Evolutionary conservation across 1,140 invertebrate species (phyloP).

Genomic region (Drosophila bocki): DNA sequence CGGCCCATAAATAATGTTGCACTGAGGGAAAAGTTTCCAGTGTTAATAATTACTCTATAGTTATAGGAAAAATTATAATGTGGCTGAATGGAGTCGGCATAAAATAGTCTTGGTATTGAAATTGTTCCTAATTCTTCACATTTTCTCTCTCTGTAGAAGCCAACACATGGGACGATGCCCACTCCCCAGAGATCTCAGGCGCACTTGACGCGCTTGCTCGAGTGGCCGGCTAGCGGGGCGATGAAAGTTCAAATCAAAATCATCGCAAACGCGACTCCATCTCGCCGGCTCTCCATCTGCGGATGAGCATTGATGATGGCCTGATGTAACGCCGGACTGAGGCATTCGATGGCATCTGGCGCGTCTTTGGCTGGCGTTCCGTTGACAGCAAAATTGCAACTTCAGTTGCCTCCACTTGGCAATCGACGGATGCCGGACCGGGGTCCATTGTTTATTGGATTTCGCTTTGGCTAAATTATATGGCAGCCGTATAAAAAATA

Average conservation of each 20-base stretch:
- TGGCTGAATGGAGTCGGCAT: too few relatives aligned
- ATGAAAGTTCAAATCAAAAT: conserved; percentile 60
- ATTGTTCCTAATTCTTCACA: background rate
- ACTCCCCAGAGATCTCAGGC: conserved; percentile 5
- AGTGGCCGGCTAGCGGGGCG: conserved; percentile 44
- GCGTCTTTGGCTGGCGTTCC: conserved; percentile 52
- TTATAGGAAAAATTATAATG: too few relatives aligned
- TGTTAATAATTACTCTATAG: too few relatives aligned
- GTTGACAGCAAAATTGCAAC: conserved; percentile 82
- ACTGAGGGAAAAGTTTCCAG: conserved; percentile 13
- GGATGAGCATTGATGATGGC: conserved; percentile 21
- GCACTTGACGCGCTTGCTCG: conserved; percentile 46
- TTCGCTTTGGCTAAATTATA: conserved; percentile 77
- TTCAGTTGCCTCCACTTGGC: conserved; percentile 61
- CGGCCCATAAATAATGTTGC: conserved; percentile 16
- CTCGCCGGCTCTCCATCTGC: conserved; percentile 18
- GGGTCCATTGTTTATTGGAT: conserved; percentile 73
- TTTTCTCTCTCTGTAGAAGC: conserved; percentile 6
- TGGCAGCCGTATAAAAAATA: conserved; percentile 60
- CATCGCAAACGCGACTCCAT: conserved; percentile 25
- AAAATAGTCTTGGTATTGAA: too few relatives aligned
- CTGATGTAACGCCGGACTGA: conserved; percentile 50
- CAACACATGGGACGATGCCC: conserved; percentile 7
- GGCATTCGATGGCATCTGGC: conserved; percentile 77
- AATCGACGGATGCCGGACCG: conserved; percentile 30